Percentiles rank a stretch among this genome's conserved stretches.
These are phyloP conservation scores for Pediacus dermestoides DNA, from an alignment of 2,888 invertebrate genomes.

Conservation along the genomic window DNA sequence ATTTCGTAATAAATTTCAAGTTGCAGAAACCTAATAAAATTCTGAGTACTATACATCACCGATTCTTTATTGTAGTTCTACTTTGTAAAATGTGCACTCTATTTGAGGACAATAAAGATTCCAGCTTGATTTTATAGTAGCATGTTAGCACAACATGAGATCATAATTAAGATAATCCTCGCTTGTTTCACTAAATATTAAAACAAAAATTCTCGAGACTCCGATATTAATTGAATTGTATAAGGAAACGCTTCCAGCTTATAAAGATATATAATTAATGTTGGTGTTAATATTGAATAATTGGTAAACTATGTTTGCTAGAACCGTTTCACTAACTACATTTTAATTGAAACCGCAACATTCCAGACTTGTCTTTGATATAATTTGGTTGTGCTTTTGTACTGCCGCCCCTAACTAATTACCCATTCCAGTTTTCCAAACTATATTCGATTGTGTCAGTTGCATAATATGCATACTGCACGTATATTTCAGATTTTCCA, in stretches of 20 bases:
- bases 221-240: too few species aligned
- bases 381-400: conserved; percentile 38
- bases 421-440: conserved; percentile 22
- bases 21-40: conserved; percentile 35
- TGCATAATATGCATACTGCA: too few species aligned
- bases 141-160: too few species aligned
- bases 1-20: conserved; percentile 32
- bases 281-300: conserved; percentile 14
- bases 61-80: conserved; percentile 35
- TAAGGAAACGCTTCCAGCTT: too few species aligned
- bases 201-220: too few species aligned
- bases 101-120: too few species aligned
- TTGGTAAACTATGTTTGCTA: conserved; percentile 23
- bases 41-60: conserved; percentile 28
- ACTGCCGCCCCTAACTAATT: conserved; percentile 37
- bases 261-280: too few species aligned
- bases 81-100: conserved; percentile 29
- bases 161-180: too few species aligned
- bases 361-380: conserved; percentile 40
- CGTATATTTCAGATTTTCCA: too few species aligned
- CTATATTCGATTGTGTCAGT: too few species aligned
- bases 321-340: conserved; percentile 37
- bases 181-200: too few species aligned
- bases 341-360: conserved; percentile 44
- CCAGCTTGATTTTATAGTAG: too few species aligned